These are phyloP conservation scores for Oryzias sinensis DNA, from an alignment of 2,797 vertebrate genomes.

Conservation along the genomic window DNA sequence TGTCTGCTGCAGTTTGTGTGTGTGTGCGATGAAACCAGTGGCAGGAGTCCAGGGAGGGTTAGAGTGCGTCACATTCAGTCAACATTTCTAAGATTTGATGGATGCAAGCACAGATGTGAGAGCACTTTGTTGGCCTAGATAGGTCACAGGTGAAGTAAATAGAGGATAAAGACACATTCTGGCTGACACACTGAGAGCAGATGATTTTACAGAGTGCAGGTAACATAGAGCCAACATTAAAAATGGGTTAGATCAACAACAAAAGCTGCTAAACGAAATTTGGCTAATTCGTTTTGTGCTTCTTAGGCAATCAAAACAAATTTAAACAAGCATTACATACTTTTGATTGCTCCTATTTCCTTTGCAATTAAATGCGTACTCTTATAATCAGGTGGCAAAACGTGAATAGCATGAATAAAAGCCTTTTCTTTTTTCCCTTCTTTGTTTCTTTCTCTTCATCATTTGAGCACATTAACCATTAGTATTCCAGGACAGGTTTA, in stretches of 20 bases:
- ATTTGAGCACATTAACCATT: too few species aligned
- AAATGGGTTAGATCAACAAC: conserved; percentile 9
- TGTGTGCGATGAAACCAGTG: conserved; percentile 48
- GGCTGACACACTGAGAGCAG: conserved; percentile 28
- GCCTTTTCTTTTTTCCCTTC: conserved; percentile 8
- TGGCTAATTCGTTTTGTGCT: conserved; percentile 12
- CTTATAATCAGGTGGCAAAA: conserved; percentile 43
- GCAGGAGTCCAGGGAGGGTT: conserved; percentile 54
- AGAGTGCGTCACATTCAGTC: conserved; percentile 63
- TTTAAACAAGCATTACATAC: conserved; percentile 37
- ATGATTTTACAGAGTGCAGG: conserved; percentile 9
- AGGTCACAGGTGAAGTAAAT: conserved; percentile 69
- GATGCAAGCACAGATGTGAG: conserved; percentile 59
- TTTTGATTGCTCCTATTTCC: conserved; percentile 51
- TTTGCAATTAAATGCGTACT: conserved; percentile 50
- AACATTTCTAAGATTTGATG: conserved; percentile 60
- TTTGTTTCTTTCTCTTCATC: neutral
- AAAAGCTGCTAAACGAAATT: conserved; percentile 18
- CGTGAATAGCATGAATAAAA: conserved; percentile 37
- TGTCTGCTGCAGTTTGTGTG: conserved; percentile 20
- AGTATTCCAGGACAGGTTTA: too few species aligned
- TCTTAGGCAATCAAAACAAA: conserved; percentile 44
- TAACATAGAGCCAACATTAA: too few species aligned
- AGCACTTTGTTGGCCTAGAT: conserved; percentile 54
- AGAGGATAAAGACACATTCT: conserved; percentile 53